Evolutionary conservation across 2,113 vertebrate genomes (phyloP), one percentile per base, ranked within the genome.

Genomic region (Gavialis gangeticus): DNA sequence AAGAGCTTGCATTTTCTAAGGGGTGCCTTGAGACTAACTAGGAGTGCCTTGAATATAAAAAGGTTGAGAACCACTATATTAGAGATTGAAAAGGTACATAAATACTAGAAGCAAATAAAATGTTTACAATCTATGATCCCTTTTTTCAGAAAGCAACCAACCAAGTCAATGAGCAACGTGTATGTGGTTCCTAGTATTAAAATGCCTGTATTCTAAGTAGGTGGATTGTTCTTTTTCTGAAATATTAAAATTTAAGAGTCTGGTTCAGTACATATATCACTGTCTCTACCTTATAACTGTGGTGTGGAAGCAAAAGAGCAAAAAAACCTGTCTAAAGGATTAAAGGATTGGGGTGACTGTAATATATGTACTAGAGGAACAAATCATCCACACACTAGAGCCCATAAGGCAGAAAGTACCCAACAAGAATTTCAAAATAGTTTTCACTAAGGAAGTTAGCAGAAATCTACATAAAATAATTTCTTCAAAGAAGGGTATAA

Each of bases 381-480:
- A 89, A 46, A 34, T 85, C 94, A 90, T 88, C 88, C 96, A 92
- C 83, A 91, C 56, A 85, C 82, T 22, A 15, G 84, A 95, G 91
- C 59, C 90, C 87, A 94, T 94, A 75, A 96, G 96, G 94, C 85
- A 94, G 76, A 91, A 79, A 95, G 92, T 67, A 92, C 89, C 92
- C 82, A 86, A 95, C 8, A 3, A 22, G 91, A 97, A 96, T 92
- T 89, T 88, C 79, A 92, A 95, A 97, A 85, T 66, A 75, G 87
- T 93, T 96, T 97, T 94, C 92, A 94, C 81, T 82, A 78, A 88
- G 77, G 87, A 91, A 97, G 81, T 25, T 94, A 93, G 85, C 84
- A 96, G 81, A 92, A 96, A 94, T 94, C 87, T 94, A 90, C 92
- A 89, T 89, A 83, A 95, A 97, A 95, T 25, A 34, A 79, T 92